phyloP scores from a whole-genome alignment of 2,888 invertebrate genomes.

The Pharmacophagus antenor region DNA sequence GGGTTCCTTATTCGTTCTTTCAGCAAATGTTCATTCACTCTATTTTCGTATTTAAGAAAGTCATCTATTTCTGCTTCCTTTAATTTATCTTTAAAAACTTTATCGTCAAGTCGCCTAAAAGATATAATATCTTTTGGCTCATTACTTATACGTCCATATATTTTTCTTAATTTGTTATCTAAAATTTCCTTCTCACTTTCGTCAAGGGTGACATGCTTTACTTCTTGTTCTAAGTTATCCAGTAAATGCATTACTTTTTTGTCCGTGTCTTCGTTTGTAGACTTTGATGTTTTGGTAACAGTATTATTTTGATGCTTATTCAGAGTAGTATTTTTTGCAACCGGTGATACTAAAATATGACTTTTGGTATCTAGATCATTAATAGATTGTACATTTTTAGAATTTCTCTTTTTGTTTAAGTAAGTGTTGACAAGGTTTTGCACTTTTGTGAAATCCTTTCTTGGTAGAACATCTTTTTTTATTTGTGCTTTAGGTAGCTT shows the following conservation, averaged over 20 bases:
- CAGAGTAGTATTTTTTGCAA: background rate
- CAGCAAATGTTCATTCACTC: slow-evolving; percentile 21
- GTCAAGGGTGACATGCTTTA: slow-evolving; percentile 50
- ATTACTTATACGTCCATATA: slow-evolving; percentile 46
- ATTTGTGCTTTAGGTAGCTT: slow-evolving; percentile 33
- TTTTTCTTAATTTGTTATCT: slow-evolving; percentile 59
- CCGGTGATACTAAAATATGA: background rate
- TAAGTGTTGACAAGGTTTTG: slow-evolving; percentile 51
- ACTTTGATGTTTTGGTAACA: background rate
- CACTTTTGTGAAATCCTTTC: slow-evolving; percentile 52
- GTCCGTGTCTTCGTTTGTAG: slow-evolving; percentile 43
- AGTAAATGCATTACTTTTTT: slow-evolving; percentile 52
- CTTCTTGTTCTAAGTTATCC: slow-evolving; percentile 57
- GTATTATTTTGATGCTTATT: background rate
- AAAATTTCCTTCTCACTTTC: slow-evolving; percentile 53
- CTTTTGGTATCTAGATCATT: background rate
- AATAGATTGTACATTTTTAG: background rate
- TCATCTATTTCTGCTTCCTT: slow-evolving; percentile 11
- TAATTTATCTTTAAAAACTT: slow-evolving; percentile 5
- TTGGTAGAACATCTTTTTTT: slow-evolving; percentile 47
- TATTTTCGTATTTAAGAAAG: slow-evolving; percentile 25
- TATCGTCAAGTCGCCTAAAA: slow-evolving; percentile 1
- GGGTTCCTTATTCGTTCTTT: slow-evolving; percentile 8
- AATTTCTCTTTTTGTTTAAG: slow-evolving; percentile 39
- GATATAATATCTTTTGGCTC: slow-evolving; percentile 16